phyloP scores from a whole-genome alignment of 2,113 vertebrate species.

The Chaetodon trifascialis region DNA sequence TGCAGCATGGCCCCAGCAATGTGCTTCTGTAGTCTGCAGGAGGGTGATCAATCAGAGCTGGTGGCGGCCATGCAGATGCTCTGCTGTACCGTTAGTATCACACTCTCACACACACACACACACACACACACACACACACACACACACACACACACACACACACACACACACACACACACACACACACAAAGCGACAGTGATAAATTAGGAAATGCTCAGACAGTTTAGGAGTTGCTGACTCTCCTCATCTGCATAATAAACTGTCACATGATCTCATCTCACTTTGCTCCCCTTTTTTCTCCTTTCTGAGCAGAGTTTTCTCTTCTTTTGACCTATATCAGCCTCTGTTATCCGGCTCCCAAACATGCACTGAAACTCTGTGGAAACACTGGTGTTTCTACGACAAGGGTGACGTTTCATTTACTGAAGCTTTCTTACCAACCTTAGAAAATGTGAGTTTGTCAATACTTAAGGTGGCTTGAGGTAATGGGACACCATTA shows the following conservation, averaged over 20 bases:
- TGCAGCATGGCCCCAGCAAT: constrained; percentile 12
- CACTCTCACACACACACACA: constrained; percentile 24
- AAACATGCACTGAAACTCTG: neutral
- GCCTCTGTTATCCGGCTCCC: neutral
- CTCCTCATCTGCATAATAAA: constrained; percentile 77
- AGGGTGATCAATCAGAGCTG: constrained; percentile 75
- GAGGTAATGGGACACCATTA: neutral
- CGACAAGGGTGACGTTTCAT: neutral
- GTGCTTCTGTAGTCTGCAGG: constrained; percentile 41
- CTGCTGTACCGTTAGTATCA: constrained; percentile 39
- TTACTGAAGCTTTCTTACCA: neutral
- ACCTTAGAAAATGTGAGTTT: neutral
- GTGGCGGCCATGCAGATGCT: constrained; percentile 58
- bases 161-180: constrained; percentile 18
- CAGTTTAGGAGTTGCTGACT: constrained; percentile 68
- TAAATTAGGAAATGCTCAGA: constrained; percentile 71
- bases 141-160: constrained; percentile 8
- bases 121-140: constrained; percentile 10
- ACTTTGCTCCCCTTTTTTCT: constrained; percentile 23
- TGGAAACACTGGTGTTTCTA: neutral
- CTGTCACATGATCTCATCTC: constrained; percentile 63
- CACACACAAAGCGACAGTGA: constrained; percentile 67
- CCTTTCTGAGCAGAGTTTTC: constrained; percentile 13
- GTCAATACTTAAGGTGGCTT: neutral
- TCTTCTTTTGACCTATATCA: neutral